Base-by-base conservation (phyloP, 2,113 vertebrate species). In the Hiodon tergisus region DNA sequence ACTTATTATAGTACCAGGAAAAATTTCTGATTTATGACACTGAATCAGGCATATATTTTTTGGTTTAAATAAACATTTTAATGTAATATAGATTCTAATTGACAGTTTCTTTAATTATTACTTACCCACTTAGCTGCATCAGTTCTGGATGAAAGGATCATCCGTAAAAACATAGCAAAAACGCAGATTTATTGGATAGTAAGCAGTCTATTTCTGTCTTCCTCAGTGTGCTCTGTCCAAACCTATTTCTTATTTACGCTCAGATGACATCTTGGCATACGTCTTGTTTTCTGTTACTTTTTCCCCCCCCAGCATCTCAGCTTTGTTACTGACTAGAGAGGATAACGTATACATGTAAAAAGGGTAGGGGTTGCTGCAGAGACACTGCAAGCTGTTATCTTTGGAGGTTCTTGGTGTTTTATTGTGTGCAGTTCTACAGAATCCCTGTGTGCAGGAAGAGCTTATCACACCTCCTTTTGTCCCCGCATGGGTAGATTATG, bases 361-460 rank as follows among this genome's bases (percentile, higher is more conserved):
- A 31, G 5, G 48, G 46, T 48, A 51, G 53, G 8, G 62, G 31
- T 67, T 63, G 6, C 60, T 62, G 14, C 16, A 61, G 62, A 76
- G 55, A 52, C 51, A 69, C 9, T 4, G 57, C 55, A 51, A 5
- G 6, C 71, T 8, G 8, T 6, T 50, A 17, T 50, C 52, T 48
- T 11, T 11, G 51, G 4, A 16, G 58, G 60, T 76, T 71, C 53
- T 70, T 62, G 71, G 68, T 62, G 54, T 63, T 59, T 57, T 48
- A 3, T 17, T 51, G 46, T 14, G 8, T 54, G 69, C 14, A 47
- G 54, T 66, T 71, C 68, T 71, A 59, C 59, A 62, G 60, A 66
- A 65, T 63, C 50, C 51, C 61, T 14, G 6, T 57, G 6, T 74
- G 61, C 50, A n/a, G 31, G 53, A 53, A 6, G 31, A 9, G 6